These are phyloP conservation scores for Mythimna loreyi DNA, from an alignment of 2,888 invertebrate genomes.

Conservation along the genomic window DNA sequence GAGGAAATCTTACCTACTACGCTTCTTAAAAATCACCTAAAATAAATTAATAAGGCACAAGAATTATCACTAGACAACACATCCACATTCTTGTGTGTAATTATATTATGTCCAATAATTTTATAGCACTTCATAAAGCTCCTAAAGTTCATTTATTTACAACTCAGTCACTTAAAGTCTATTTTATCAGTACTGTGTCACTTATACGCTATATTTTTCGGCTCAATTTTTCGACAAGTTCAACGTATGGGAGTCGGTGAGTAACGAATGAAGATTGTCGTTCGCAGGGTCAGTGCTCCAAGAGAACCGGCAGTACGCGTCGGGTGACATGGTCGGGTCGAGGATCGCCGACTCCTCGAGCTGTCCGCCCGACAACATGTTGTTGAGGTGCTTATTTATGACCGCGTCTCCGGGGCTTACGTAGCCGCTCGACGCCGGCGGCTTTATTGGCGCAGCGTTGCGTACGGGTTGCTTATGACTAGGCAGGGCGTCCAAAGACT, in stretches of 20 bases:
- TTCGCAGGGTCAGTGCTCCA: conserved; percentile 88
- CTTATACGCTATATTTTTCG: conserved; percentile 69
- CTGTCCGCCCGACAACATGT: conserved; percentile 80
- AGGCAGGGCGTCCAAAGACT: conserved; percentile 84
- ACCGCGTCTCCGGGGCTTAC: conserved; percentile 85
- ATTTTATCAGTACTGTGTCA: conserved; percentile 76
- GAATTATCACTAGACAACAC: conserved; percentile 89
- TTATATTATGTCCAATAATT: conserved; percentile 80
- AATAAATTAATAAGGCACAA: conserved; percentile 91
- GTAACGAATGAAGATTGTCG: conserved; percentile 86
- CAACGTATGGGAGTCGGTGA: conserved; percentile 80
- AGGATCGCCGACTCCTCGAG: conserved; percentile 84
- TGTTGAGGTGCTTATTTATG: conserved; percentile 86
- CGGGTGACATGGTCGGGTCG: conserved; percentile 88
- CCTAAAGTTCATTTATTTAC: conserved; percentile 81
- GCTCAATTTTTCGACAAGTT: conserved; percentile 82
- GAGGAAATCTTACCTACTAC: conserved; percentile 84
- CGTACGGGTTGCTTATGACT: conserved; percentile 82
- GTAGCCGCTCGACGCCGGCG: conserved; percentile 81
- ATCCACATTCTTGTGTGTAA: conserved; percentile 81
- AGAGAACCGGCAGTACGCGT: conserved; percentile 88
- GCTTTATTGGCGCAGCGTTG: conserved; percentile 78
- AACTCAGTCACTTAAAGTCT: conserved; percentile 81
- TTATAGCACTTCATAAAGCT: conserved; percentile 83
- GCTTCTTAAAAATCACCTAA: conserved; percentile 86